phyloP scores from a whole-genome alignment of 2,113 vertebrate genomes.

The Miniopterus natalensis region DNA sequence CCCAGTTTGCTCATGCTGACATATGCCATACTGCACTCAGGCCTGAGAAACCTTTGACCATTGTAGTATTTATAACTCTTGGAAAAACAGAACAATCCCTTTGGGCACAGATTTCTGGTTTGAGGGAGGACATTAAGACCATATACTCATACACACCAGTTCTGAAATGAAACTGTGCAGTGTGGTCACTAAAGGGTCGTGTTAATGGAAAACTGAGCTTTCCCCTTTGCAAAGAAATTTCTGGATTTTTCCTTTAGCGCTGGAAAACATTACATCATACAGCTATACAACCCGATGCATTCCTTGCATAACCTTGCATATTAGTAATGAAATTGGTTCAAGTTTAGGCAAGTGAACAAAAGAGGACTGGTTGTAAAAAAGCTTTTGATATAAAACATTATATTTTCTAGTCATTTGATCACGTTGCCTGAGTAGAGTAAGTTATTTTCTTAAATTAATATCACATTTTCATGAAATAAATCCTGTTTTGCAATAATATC shows the following conservation, averaged over 20 bases:
- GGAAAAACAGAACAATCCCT: not conserved
- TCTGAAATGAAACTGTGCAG: not conserved
- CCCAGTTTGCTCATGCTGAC: not conserved
- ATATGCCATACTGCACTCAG: not conserved
- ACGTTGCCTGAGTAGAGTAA: constrained; percentile 32
- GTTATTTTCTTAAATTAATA: constrained; percentile 72
- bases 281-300: constrained; percentile 33
- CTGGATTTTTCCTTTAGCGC: constrained; percentile 64
- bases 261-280: constrained; percentile 75
- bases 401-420: constrained; percentile 66
- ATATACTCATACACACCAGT: not conserved
- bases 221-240: constrained; percentile 47
- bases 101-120: not conserved
- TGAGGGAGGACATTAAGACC: not conserved
- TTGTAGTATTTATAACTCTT: not conserved
- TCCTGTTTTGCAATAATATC: not conserved
- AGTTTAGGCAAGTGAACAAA: constrained; percentile 72
- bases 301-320: constrained; percentile 67
- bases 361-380: constrained; percentile 38
- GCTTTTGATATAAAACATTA: constrained; percentile 59
- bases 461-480: constrained; percentile 65
- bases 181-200: not conserved
- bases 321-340: constrained; percentile 70
- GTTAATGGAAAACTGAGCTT: constrained; percentile 35
- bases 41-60: not conserved